Conservation (phyloP, 2,888 invertebrate species). For the Diaperis boleti region DNA sequence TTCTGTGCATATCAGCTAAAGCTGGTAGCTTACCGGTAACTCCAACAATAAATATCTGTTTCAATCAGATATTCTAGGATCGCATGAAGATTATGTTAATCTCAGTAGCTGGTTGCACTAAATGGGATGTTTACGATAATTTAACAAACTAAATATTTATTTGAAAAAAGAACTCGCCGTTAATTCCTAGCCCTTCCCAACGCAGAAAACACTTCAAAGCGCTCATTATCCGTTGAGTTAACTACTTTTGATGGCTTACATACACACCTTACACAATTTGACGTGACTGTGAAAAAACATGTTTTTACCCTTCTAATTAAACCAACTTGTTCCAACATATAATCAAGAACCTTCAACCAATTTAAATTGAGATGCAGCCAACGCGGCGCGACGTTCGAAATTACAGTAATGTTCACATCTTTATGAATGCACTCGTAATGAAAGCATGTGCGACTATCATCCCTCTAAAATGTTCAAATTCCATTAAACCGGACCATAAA, state of each 20-base stretch:
- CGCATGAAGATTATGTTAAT: no score
- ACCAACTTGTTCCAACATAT: background rate
- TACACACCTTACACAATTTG: background rate
- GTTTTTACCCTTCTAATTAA: conserved; percentile 1
- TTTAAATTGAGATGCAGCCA: background rate
- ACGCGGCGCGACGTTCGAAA: background rate
- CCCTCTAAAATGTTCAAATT: background rate
- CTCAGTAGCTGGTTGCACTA: no score
- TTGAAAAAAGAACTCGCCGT: no score
- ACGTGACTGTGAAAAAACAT: background rate
- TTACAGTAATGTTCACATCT: no score
- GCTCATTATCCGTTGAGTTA: no score
- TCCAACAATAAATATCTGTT: no score
- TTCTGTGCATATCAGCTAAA: no score
- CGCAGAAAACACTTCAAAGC: background rate
- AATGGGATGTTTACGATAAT: no score
- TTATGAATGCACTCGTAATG: background rate
- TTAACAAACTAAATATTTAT: no score
- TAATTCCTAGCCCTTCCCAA: no score
- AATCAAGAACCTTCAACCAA: background rate
- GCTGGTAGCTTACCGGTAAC: no score
- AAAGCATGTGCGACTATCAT: conserved; percentile 3
- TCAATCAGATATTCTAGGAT: no score
- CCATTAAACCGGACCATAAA: conserved; percentile 12
- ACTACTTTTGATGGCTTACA: background rate